Percentiles rank a stretch among this genome's conserved stretches.
These are phyloP conservation scores for Graphium colonna DNA, from an alignment of 2,888 invertebrate species.

Conservation along the genomic window DNA sequence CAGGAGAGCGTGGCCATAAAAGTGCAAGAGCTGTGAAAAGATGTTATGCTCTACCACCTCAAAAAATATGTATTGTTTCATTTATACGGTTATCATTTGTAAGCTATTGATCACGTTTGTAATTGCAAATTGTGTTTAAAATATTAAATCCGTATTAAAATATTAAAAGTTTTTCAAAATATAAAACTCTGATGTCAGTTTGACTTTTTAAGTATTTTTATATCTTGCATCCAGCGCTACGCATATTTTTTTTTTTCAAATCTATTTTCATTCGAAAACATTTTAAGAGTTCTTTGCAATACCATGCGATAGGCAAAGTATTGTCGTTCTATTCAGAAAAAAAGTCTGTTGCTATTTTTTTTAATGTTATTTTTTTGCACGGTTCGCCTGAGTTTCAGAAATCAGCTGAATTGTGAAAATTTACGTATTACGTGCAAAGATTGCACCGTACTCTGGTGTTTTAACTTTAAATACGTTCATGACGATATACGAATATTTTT, in stretches of 20 bases:
- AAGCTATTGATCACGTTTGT: no score
- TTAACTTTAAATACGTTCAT: no score
- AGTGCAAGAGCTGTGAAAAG: no score
- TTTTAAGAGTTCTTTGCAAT: slow-evolving; percentile 3
- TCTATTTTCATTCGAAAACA: slow-evolving; percentile 7
- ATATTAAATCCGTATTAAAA: no score
- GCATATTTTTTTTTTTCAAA: background rate
- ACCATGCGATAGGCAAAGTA: slow-evolving; percentile 1
- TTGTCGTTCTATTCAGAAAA: background rate
- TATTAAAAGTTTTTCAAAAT: no score
- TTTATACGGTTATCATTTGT: no score
- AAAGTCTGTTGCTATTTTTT: background rate
- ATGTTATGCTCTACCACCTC: no score
- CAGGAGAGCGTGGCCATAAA: no score
- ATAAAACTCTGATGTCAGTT: background rate
- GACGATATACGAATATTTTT: no score
- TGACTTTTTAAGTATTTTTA: slow-evolving; percentile 1
- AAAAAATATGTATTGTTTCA: no score
- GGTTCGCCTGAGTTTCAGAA: background rate
- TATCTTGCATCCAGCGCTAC: background rate
- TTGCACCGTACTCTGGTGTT: background rate
- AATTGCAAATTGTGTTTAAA: no score
- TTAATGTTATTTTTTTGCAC: background rate
- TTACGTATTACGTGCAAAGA: background rate
- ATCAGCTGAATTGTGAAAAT: background rate